Conservation (phyloP, 2,888 invertebrate species). For the Leptinotarsa haldemani region DNA sequence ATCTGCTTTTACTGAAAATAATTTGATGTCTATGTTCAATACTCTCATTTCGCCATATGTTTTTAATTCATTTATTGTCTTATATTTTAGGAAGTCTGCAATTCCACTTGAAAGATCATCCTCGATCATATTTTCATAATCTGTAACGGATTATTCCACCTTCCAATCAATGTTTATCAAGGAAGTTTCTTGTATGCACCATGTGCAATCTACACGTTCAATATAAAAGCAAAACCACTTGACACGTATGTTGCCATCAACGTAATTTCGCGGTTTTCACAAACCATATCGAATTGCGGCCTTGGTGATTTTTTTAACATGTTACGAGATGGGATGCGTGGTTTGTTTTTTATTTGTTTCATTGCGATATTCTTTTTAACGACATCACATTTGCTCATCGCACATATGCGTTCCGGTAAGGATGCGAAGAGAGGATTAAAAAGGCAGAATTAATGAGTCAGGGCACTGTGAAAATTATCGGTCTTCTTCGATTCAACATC, state of each 20-base stretch:
- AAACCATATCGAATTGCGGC: constrained; percentile 37
- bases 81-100: no score
- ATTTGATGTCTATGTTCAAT: no score
- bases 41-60: no score
- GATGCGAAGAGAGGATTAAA: constrained; percentile 32
- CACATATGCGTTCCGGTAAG: constrained; percentile 23
- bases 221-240: constrained; percentile 24
- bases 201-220: background rate
- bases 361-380: background rate
- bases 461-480: constrained; percentile 14
- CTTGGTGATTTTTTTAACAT: constrained; percentile 29
- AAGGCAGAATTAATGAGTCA: constrained; percentile 26
- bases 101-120: no score
- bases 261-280: constrained; percentile 35
- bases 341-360: background rate
- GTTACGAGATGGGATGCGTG: constrained; percentile 12
- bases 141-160: no score
- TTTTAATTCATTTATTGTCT: no score
- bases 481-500: constrained; percentile 3
- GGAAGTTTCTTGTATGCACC: background rate
- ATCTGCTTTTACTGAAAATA: no score
- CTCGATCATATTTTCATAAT: no score
- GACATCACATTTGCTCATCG: constrained; percentile 32
- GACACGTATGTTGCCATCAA: constrained; percentile 22
- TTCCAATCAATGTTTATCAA: background rate